Evolutionary conservation across 2,797 vertebrate genomes (phyloP).

Genomic region (Tenualosa ilisha): DNA sequence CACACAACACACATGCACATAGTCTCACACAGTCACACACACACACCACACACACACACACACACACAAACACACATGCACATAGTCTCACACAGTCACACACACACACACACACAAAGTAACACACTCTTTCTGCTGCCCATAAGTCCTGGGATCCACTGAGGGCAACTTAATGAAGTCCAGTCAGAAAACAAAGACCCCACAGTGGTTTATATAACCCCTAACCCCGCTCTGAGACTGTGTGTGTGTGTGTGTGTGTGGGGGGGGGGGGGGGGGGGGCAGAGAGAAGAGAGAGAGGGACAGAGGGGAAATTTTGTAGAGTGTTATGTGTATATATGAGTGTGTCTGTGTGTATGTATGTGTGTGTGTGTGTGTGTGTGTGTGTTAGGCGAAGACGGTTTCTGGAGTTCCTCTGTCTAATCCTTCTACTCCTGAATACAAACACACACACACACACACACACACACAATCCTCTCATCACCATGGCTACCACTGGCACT

Average conservation of each 20-base stretch:
- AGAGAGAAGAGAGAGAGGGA: no score
- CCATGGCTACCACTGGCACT: background rate
- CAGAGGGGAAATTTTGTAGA: no score
- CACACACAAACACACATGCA: no score
- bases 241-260: background rate
- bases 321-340: no score
- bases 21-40: no score
- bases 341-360: background rate
- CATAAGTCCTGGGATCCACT: no score
- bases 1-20: no score
- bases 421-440: background rate
- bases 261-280: no score
- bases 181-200: background rate
- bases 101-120: no score
- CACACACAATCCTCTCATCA: background rate
- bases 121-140: background rate
- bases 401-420: background rate
- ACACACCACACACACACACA: no score
- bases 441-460: constrained; percentile 1
- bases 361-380: no score
- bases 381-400: background rate
- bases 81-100: no score
- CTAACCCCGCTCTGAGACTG: background rate
- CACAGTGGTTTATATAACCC: background rate
- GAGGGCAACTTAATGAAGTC: background rate